Conservation (phyloP, 1,140 invertebrate genomes). For the Scaptomyza montana region DNA sequence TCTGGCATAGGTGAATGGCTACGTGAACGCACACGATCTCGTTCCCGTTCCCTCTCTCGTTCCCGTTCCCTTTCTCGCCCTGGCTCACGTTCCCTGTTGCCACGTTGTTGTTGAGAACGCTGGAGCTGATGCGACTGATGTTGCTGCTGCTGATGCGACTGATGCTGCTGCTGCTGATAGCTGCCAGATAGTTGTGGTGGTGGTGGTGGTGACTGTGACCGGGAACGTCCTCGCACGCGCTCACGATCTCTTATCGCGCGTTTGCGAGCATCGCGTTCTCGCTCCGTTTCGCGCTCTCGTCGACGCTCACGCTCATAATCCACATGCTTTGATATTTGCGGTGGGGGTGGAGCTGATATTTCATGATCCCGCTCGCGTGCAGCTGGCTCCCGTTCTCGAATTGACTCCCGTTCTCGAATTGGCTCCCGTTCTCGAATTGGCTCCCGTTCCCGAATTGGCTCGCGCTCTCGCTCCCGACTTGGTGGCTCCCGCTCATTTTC, state of each 20-base stretch:
- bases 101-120: slow-evolving; percentile 7
- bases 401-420: slow-evolving; percentile 40
- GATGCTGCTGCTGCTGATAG: slow-evolving; percentile 6
- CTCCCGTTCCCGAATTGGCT: slow-evolving; percentile 33
- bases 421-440: slow-evolving; percentile 10
- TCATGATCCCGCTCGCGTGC: slow-evolving; percentile 59
- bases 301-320: slow-evolving; percentile 71
- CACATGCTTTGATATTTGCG: slow-evolving; percentile 71
- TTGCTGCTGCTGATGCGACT: too few relatives aligned
- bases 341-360: slow-evolving; percentile 64
- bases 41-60: slow-evolving; percentile 24
- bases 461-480: slow-evolving; percentile 38
- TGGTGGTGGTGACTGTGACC: slow-evolving; percentile 42
- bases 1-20: slow-evolving; percentile 83
- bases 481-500: slow-evolving; percentile 34
- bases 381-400: slow-evolving; percentile 51
- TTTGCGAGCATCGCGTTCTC: slow-evolving; percentile 65
- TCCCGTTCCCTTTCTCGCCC: slow-evolving; percentile 26
- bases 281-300: slow-evolving; percentile 64
- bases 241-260: slow-evolving; percentile 52
- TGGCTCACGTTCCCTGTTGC: slow-evolving; percentile 16
- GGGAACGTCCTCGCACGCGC: slow-evolving; percentile 53
- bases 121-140: slow-evolving; percentile 9
- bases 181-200: slow-evolving; percentile 8
- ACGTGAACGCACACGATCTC: slow-evolving; percentile 32